Conservation (phyloP, 92 coral and sea anemone species). For the Porites lobata region DNA sequence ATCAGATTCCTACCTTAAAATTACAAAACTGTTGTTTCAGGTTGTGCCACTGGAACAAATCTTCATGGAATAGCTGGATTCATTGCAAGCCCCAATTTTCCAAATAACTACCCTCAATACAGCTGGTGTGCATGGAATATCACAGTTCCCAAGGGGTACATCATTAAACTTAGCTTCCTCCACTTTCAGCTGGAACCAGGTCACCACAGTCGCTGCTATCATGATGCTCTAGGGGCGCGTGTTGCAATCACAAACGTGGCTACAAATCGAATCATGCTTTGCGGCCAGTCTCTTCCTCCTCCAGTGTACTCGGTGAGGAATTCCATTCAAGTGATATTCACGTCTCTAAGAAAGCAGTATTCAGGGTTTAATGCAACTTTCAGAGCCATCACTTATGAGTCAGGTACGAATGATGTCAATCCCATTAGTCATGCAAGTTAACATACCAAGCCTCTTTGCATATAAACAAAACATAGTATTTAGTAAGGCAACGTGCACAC, state of each 20-base stretch:
- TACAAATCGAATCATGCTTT: neutral
- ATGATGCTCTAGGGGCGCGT: neutral
- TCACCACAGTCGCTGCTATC: neutral
- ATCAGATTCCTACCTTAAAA: no score
- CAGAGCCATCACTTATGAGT: neutral
- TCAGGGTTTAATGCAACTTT: neutral
- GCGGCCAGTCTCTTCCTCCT: neutral
- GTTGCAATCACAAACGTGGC: neutral
- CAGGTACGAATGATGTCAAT: no score
- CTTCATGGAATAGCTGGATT: constrained; percentile 16
- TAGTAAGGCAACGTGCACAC: no score
- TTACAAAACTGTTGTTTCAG: no score
- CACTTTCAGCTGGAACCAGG: neutral
- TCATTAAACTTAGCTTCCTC: neutral
- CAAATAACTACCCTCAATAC: neutral
- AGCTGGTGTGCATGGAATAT: constrained; percentile 30
- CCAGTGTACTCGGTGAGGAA: constrained; percentile 1
- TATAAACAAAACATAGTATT: no score
- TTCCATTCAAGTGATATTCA: neutral
- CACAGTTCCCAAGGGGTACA: constrained; percentile 28
- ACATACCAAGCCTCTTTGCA: no score
- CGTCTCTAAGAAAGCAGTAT: neutral
- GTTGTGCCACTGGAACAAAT: neutral
- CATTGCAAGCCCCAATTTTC: constrained; percentile 27
- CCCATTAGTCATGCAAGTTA: no score